phyloP scores from a whole-genome alignment of 2,888 invertebrate species.

The Eulithis prunata region DNA sequence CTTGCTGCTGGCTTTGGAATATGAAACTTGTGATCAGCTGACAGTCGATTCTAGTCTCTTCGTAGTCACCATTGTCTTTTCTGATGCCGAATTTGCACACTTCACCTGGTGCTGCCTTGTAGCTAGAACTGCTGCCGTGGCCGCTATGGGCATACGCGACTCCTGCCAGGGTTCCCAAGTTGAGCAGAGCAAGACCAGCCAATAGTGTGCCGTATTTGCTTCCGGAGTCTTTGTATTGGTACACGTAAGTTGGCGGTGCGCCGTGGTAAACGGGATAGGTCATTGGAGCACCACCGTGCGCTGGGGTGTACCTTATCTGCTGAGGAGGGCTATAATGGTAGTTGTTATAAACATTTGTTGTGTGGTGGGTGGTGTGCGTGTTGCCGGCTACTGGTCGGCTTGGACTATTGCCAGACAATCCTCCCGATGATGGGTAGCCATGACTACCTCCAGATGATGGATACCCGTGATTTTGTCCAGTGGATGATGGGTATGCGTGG shows the following conservation, averaged over 20 bases:
- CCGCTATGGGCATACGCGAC: constrained; percentile 56
- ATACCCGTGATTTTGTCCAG: constrained; percentile 43
- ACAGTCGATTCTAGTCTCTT: constrained; percentile 75
- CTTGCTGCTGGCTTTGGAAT: constrained; percentile 56
- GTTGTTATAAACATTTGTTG: constrained; percentile 61
- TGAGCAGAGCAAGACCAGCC: constrained; percentile 71
- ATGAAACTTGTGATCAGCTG: constrained; percentile 73
- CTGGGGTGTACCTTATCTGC: constrained; percentile 66
- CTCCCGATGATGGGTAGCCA: constrained; percentile 42
- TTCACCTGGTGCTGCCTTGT: constrained; percentile 67
- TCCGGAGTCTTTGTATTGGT: constrained; percentile 72
- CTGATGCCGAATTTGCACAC: constrained; percentile 72
- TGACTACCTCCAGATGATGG: constrained; percentile 45
- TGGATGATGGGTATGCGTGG: constrained; percentile 34
- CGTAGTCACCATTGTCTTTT: constrained; percentile 73
- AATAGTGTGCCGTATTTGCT: constrained; percentile 75
- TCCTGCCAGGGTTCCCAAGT: constrained; percentile 70
- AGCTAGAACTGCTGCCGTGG: constrained; percentile 43
- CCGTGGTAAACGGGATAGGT: constrained; percentile 72
- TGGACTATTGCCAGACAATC: constrained; percentile 40
- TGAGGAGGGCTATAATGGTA: constrained; percentile 73
- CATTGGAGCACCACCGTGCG: constrained; percentile 57
- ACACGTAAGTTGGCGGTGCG: constrained; percentile 70
- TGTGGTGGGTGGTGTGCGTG: constrained; percentile 51
- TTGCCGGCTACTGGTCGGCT: constrained; percentile 37